Conservation (phyloP, 1,140 invertebrate species). For the Zelostemma sp. region DNA sequence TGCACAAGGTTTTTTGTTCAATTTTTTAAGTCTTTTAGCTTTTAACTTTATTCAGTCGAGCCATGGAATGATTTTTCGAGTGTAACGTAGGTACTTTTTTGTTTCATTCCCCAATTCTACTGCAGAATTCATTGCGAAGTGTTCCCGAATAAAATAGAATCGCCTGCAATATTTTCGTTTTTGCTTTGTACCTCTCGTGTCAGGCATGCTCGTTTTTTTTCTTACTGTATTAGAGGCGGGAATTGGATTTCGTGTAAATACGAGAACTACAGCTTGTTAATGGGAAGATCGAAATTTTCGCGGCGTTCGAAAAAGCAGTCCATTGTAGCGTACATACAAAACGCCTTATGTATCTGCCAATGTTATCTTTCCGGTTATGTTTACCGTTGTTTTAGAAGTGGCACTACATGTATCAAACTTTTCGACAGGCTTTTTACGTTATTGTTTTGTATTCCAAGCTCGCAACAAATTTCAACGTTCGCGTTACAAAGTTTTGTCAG, state of each 20-base stretch:
- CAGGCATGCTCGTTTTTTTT: constrained; percentile 9
- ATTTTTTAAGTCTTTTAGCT: background rate
- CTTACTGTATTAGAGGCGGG: constrained; percentile 12
- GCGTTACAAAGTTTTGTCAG: constrained; percentile 13
- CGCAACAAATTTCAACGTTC: constrained; percentile 28
- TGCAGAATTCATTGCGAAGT: background rate
- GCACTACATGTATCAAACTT: constrained; percentile 35
- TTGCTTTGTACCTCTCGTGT: constrained; percentile 29
- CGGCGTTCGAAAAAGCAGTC: constrained; percentile 14
- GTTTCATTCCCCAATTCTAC: too few relatives aligned
- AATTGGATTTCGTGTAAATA: constrained; percentile 33
- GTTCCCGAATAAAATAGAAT: constrained; percentile 19
- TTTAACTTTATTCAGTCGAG: too few relatives aligned
- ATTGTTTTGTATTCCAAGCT: constrained; percentile 33
- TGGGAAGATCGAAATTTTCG: constrained; percentile 15
- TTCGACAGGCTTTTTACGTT: constrained; percentile 38
- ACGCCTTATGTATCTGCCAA: constrained; percentile 46
- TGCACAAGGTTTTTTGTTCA: too few relatives aligned
- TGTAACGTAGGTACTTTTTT: too few relatives aligned
- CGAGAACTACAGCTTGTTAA: constrained; percentile 22
- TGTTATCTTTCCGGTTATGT: constrained; percentile 42
- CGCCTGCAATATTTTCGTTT: constrained; percentile 20
- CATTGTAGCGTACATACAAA: constrained; percentile 27
- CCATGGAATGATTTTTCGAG: too few relatives aligned
- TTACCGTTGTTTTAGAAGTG: constrained; percentile 23